Evolutionary conservation across 64 coral and sea anemone species (phyloP).

Genomic region (Trachythela sp.): DNA sequence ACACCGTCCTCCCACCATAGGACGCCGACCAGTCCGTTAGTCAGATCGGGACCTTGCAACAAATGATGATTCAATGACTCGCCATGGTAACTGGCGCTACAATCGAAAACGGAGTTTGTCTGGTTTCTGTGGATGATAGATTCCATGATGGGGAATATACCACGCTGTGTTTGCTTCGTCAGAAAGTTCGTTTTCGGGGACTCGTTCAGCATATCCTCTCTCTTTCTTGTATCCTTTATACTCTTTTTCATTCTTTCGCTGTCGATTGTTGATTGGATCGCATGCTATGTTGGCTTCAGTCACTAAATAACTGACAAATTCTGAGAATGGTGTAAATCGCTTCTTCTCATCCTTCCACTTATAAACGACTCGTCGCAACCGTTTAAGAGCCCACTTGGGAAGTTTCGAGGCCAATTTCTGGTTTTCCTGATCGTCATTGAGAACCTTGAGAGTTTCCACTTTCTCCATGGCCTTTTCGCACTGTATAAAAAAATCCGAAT

Average conservation of each 20-base stretch:
- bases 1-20: neutral
- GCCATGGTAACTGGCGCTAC: neutral
- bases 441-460: too few species aligned
- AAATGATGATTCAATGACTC: neutral
- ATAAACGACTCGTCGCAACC: conserved; percentile 7
- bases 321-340: conserved; percentile 33
- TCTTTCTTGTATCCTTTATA: too few species aligned
- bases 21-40: neutral
- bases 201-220: neutral
- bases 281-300: conserved; percentile 38
- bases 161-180: neutral
- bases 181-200: neutral
- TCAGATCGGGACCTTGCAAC: neutral
- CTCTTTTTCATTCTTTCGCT: too few species aligned
- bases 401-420: conserved; percentile 34
- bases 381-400: conserved; percentile 21
- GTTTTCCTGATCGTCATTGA: too few species aligned
- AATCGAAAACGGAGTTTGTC: neutral
- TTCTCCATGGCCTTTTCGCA: too few species aligned
- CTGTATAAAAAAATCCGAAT: too few species aligned
- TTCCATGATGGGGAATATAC: neutral
- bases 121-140: neutral
- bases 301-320: conserved; percentile 41
- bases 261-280: conserved; percentile 63
- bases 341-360: conserved; percentile 31